These are phyloP conservation scores for Oceanodroma leucorhoa DNA, from an alignment of 2,797 vertebrate species.

Conservation along the genomic window DNA sequence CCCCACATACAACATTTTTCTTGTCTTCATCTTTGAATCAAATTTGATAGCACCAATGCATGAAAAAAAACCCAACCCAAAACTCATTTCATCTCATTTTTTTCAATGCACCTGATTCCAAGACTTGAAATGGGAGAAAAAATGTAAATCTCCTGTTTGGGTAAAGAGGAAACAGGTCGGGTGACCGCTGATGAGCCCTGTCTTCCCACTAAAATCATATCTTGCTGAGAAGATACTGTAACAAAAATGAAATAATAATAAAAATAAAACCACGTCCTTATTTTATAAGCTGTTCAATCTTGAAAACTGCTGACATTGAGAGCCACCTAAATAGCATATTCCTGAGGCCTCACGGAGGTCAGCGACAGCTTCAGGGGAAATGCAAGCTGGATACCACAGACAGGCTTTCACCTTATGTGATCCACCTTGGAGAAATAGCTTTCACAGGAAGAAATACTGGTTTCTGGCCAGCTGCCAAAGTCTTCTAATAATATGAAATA, in stretches of 20 bases:
- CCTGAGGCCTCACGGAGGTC: rapidly evolving
- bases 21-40: background rate
- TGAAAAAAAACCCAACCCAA: too few relatives aligned
- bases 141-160: background rate
- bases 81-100: background rate
- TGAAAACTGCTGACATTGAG: background rate
- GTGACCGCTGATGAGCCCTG: rapidly evolving
- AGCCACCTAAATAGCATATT: background rate
- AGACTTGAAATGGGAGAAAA: background rate
- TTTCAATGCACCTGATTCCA: background rate
- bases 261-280: background rate
- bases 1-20: rapidly evolving
- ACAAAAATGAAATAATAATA: background rate
- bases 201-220: background rate
- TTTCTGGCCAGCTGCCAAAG: background rate
- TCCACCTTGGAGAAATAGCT: background rate
- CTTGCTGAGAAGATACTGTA: background rate
- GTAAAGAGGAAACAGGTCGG: background rate
- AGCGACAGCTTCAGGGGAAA: background rate
- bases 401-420: background rate
- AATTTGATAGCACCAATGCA: background rate
- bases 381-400: background rate
- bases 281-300: background rate
- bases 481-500: background rate
- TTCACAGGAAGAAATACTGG: background rate